Evolutionary conservation across 2,113 vertebrate species (phyloP).

Genomic region (Bucco capensis): DNA sequence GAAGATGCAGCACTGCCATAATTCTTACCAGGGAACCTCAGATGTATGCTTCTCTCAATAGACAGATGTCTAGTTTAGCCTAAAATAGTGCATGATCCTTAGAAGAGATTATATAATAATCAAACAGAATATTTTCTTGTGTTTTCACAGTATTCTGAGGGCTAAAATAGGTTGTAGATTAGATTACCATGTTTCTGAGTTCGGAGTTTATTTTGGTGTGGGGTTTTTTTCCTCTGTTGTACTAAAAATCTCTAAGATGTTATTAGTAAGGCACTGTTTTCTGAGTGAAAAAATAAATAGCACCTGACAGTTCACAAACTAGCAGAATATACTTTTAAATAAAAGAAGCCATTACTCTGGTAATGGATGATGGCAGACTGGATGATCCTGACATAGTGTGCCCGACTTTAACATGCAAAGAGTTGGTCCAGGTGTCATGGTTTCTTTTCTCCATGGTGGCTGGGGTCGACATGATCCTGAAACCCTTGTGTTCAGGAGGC

Average conservation of each 20-base stretch:
- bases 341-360: background rate
- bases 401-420: fast-evolving
- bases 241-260: background rate
- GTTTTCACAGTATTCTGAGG: background rate
- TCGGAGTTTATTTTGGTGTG: background rate
- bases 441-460: background rate
- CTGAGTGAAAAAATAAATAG: background rate
- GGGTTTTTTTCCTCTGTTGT: background rate
- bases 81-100: background rate
- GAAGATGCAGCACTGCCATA: background rate
- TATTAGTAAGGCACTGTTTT: background rate
- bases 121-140: background rate
- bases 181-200: background rate
- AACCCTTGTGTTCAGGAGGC: background rate
- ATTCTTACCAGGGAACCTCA: background rate
- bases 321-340: background rate
- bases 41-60: background rate
- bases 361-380: background rate
- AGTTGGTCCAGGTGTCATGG: background rate
- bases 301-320: background rate
- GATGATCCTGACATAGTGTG: fast-evolving
- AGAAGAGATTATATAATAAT: background rate
- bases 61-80: background rate
- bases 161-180: background rate
- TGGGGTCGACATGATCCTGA: background rate